Base-by-base conservation (phyloP, 1,140 invertebrate genomes). In the Lasaia peninsularis region DNA sequence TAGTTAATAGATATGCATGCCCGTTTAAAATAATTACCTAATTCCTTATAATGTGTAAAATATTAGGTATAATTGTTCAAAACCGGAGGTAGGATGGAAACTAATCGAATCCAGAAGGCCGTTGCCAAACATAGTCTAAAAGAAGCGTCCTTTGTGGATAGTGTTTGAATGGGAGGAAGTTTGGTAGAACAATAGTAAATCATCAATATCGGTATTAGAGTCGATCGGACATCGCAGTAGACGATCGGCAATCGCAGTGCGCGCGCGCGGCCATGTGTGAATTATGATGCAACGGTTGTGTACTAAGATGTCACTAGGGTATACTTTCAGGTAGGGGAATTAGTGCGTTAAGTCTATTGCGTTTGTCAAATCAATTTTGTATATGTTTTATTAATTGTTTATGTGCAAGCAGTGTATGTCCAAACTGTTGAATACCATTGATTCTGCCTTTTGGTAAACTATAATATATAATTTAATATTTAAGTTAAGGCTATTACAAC, bases 321-420 rank as follows among this genome's bases (percentile, higher is more conserved):
- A 72, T 57, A 65, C 58, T 65, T 67, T 68, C 73, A 78, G 73
- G 75, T 78, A 66, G 34, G 73, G 48, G 54, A 70, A 69, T 60
- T 55, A 61, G 69, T 68, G 65, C 65, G 58, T 65, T 37, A 58
- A 49, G 16, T n/a, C 2, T 21, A 48, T 48, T 48, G 40, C 18
- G 10, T 48, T 20, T 48, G 40, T 48, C 40, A 9, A 20, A n/a
- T 2, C 40, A 6, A 20, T 48, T 21, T 44, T 11, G 24, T 28
- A 28, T 28, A 7, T 28, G n/a, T 28, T 28, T 7, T 28, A 28
- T 4, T 28, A 28, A 28, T 28, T 28, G 24, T 28, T 28, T 28
- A 28, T 28, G 24, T 28, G 24, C 5, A 28, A 6, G 24, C 5
- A 28, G 24, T 7, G 24, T 4, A 28, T 28, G 24, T 28, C 24